A percentile compares a stretch with the other conserved stretches of the same genome.
These are phyloP conservation scores for Colostygia pectinataria DNA, from an alignment of 2,888 invertebrate genomes.

Conservation along the genomic window DNA sequence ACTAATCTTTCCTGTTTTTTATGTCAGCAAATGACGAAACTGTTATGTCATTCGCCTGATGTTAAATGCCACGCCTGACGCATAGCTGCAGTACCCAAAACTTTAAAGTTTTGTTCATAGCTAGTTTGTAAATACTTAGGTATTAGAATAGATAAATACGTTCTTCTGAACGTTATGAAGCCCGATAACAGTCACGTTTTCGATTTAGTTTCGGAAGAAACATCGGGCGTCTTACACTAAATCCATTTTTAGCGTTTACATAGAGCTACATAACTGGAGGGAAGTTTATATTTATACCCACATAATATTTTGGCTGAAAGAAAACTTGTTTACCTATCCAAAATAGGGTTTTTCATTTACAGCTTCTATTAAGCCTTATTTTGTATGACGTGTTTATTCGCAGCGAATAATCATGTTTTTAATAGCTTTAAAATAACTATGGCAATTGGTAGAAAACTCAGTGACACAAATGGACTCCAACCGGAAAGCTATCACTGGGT, in stretches of 20 bases:
- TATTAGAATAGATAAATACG: neutral
- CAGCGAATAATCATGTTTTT: no score
- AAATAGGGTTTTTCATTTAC: no score
- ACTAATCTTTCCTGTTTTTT: no score
- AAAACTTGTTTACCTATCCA: slow-evolving; percentile 8
- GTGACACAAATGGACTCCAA: slow-evolving; percentile 6
- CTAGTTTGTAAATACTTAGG: no score
- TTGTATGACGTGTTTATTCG: neutral
- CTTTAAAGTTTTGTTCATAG: no score
- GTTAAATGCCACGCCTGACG: no score
- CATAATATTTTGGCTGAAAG: slow-evolving; percentile 5
- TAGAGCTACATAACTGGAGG: slow-evolving; percentile 3
- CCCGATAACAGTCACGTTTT: slow-evolving; percentile 29
- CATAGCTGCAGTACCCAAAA: no score
- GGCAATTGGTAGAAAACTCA: neutral
- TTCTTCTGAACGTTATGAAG: slow-evolving; percentile 16
- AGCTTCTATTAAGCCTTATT: no score
- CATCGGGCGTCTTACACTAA: slow-evolving; percentile 21
- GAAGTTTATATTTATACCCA: slow-evolving; percentile 6
- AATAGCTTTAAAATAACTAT: no score
- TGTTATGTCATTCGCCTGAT: no score
- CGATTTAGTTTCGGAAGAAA: slow-evolving; percentile 27
- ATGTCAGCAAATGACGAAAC: no score
- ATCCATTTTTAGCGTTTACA: slow-evolving; percentile 25
- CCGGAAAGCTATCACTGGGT: slow-evolving; percentile 7